Evolutionary conservation across 2,797 vertebrate species (phyloP).

Genomic region (Chelon labrosus): DNA sequence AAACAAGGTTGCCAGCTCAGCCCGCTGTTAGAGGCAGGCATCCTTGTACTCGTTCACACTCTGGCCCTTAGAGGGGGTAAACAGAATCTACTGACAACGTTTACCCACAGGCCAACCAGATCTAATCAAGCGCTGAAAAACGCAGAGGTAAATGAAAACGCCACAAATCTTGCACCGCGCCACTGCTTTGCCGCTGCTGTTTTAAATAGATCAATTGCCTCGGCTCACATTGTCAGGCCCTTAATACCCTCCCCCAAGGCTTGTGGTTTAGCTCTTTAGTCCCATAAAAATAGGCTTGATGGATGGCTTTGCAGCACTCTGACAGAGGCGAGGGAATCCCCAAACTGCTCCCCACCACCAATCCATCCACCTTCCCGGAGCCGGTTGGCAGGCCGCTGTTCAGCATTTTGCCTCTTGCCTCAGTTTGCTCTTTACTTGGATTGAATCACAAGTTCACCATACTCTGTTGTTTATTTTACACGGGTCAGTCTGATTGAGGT

Average conservation of each 20-base stretch:
- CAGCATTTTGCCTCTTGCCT: conserved; percentile 49
- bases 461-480: conserved; percentile 12
- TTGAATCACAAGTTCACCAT: conserved; percentile 36
- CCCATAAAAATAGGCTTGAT: conserved; percentile 78
- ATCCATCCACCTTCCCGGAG: conserved; percentile 43
- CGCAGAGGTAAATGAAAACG: conserved; percentile 70
- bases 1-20: conserved; percentile 34
- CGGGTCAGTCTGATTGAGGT: conserved; percentile 26
- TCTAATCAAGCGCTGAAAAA: conserved; percentile 74
- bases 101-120: conserved; percentile 67
- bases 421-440: conserved; percentile 31
- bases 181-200: conserved; percentile 49
- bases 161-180: conserved; percentile 67
- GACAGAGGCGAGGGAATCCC: conserved; percentile 72
- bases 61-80: conserved; percentile 51
- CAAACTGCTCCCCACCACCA: conserved; percentile 50
- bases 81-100: conserved; percentile 63
- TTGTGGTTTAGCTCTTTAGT: conserved; percentile 74
- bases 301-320: conserved; percentile 69
- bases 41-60: conserved; percentile 45
- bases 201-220: conserved; percentile 78
- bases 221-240: conserved; percentile 67
- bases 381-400: conserved; percentile 56
- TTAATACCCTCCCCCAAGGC: conserved; percentile 73
- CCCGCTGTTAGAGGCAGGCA: conserved; percentile 35